These are phyloP conservation scores for Hippocampus comes DNA, from an alignment of 2,113 vertebrate genomes.

Conservation along the genomic window DNA sequence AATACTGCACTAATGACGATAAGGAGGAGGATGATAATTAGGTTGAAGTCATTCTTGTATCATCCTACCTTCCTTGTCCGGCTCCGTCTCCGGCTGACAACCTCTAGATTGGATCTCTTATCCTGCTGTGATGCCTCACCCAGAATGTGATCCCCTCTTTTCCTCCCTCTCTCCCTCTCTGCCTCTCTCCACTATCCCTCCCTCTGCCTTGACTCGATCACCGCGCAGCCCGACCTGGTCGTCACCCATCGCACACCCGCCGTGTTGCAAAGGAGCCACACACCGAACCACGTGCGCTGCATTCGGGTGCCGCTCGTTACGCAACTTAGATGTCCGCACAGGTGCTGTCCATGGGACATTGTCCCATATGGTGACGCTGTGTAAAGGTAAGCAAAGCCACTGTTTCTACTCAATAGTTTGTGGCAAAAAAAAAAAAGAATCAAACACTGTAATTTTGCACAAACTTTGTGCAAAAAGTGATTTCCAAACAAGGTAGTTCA, in stretches of 20 bases:
- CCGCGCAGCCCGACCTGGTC: conserved; percentile 26
- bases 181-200: conserved; percentile 20
- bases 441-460: neutral
- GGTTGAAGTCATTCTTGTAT: conserved; percentile 25
- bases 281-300: neutral
- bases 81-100: conserved; percentile 63
- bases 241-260: conserved; percentile 20
- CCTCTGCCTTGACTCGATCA: conserved; percentile 33
- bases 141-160: conserved; percentile 52
- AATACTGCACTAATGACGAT: neutral
- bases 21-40: conserved; percentile 12
- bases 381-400: neutral
- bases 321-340: neutral
- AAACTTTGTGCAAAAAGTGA: neutral
- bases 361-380: neutral
- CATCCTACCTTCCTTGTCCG: conserved; percentile 72
- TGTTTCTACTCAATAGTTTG: neutral
- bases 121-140: conserved; percentile 68
- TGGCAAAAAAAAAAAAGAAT: neutral
- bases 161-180: conserved; percentile 24
- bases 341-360: neutral
- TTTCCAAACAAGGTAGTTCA: neutral
- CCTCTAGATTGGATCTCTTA: conserved; percentile 60
- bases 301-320: neutral
- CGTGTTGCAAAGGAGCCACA: conserved; percentile 11